Conservation (phyloP, 2,113 vertebrate species). For the Catharus bicknelli region DNA sequence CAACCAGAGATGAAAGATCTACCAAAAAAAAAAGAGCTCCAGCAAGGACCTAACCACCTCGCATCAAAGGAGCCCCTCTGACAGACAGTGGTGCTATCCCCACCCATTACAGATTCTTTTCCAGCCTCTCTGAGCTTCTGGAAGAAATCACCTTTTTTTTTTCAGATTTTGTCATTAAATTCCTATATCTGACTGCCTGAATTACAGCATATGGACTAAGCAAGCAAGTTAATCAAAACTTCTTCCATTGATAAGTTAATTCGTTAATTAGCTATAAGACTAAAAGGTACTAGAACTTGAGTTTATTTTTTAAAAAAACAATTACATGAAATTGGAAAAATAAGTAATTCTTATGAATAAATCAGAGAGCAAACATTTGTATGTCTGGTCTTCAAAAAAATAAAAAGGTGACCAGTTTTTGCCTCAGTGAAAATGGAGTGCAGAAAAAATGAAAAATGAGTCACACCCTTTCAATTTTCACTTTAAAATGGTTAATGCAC, state of each 20-base stretch:
- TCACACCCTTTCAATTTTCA: neutral
- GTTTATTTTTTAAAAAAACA: neutral
- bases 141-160: neutral
- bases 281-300: neutral
- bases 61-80: accelerated
- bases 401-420: neutral
- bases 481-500: neutral
- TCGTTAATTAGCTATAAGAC: neutral
- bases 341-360: neutral
- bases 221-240: neutral
- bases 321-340: neutral
- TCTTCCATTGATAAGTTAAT: neutral
- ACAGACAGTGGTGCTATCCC: neutral
- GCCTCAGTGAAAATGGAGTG: accelerated
- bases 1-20: neutral
- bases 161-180: neutral
- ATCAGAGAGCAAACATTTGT: neutral
- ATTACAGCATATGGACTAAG: neutral
- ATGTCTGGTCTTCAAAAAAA: accelerated
- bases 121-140: neutral
- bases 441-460: neutral
- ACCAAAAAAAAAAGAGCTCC: too few relatives aligned
- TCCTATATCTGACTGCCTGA: neutral
- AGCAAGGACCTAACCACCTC: neutral
- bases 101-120: neutral